phyloP scores from a whole-genome alignment of 2,888 invertebrate genomes.

The Hyalella azteca region DNA sequence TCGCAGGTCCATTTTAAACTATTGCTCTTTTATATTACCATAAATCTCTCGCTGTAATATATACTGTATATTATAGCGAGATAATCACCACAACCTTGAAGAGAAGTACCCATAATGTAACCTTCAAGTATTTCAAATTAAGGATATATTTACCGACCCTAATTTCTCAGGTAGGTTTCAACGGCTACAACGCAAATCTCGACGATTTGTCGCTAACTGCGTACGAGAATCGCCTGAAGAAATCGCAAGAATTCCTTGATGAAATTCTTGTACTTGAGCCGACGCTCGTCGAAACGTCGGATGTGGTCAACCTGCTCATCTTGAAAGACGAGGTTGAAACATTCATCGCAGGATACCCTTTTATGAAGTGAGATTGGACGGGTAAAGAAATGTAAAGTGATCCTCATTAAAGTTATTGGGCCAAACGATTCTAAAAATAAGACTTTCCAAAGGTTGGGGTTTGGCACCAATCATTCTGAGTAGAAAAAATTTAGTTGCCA shows the following conservation, averaged over 20 bases:
- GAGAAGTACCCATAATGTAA: no score
- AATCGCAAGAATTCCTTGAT: slow-evolving; percentile 45
- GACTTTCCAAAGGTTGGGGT: no score
- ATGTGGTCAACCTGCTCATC: slow-evolving; percentile 47
- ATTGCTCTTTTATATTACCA: slow-evolving; percentile 26
- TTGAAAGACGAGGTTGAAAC: slow-evolving; percentile 50
- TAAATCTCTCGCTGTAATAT: slow-evolving; percentile 49
- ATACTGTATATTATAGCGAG: no score
- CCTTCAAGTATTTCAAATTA: no score
- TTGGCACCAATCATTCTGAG: no score
- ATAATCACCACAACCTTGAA: no score
- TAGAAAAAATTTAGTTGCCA: no score
- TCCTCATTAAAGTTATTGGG: no score
- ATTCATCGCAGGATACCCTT: slow-evolving; percentile 53
- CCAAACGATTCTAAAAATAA: no score
- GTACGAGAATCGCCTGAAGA: slow-evolving; percentile 41
- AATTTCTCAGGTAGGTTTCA: slow-evolving; percentile 50
- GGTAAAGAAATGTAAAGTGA: neutral
- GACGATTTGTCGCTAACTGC: slow-evolving; percentile 49
- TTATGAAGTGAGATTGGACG: slow-evolving; percentile 49
- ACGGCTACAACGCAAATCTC: slow-evolving; percentile 46
- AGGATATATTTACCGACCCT: no score
- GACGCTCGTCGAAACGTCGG: slow-evolving; percentile 36
- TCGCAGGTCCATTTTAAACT: no score
- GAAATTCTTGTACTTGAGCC: slow-evolving; percentile 36